Conservation (phyloP, 2,797 vertebrate species). For the Helarctos malayanus region DNA sequence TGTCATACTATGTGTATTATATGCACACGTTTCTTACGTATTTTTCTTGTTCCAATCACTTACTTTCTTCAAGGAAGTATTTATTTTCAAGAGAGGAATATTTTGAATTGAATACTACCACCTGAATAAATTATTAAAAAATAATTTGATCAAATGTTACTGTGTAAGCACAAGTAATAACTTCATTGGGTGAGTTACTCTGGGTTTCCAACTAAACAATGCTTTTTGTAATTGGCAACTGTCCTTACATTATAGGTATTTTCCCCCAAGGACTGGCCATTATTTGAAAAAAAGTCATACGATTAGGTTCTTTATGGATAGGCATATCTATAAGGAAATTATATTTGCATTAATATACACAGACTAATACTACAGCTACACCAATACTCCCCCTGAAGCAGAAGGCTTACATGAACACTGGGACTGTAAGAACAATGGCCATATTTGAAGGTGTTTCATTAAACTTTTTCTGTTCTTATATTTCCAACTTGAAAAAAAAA, state of each 20-base stretch:
- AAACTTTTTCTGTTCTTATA: neutral
- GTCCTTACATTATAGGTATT: neutral
- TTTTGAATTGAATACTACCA: constrained; percentile 11
- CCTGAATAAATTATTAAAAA: constrained; percentile 36
- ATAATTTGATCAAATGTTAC: neutral
- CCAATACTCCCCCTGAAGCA: neutral
- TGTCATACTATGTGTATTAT: neutral
- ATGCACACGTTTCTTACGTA: neutral
- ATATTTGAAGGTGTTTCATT: constrained; percentile 17
- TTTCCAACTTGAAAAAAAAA: neutral
- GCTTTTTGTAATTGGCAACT: neutral
- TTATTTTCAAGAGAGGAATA: constrained; percentile 4
- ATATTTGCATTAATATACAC: constrained; percentile 9
- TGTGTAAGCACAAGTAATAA: neutral
- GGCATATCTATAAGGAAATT: neutral
- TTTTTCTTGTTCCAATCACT: constrained; percentile 25
- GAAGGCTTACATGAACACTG: neutral
- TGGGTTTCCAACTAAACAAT: constrained; percentile 10
- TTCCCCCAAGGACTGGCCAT: neutral
- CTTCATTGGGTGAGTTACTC: neutral
- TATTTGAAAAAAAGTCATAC: neutral
- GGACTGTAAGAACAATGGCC: neutral
- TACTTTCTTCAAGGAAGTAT: neutral
- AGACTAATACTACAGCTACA: neutral
- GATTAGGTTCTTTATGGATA: neutral